A percentile compares a stretch with the other conserved stretches of the same genome.
Evolutionary conservation across 2,113 vertebrate genomes (phyloP).

Genomic region (Microcebus lehilahytsara): DNA sequence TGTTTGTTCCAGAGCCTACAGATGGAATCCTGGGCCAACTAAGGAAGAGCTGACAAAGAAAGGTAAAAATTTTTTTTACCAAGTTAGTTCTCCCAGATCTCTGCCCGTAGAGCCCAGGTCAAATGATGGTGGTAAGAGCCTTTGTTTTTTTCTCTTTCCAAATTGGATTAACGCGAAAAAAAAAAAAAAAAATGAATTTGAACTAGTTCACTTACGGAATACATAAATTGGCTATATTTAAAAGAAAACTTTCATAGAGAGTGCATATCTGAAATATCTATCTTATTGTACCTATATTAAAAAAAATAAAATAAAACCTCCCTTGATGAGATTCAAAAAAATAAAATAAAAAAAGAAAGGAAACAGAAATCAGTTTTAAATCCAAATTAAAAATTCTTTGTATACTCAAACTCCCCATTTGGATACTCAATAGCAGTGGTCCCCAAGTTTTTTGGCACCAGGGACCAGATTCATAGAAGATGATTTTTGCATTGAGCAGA

Average conservation of each 20-base stretch:
- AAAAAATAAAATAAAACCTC: background rate
- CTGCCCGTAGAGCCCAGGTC: background rate
- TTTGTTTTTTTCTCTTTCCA: background rate
- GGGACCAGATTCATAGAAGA: no score
- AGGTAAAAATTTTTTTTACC: background rate
- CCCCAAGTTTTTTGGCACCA: no score
- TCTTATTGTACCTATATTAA: background rate
- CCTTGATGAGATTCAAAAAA: background rate
- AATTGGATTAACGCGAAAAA: background rate
- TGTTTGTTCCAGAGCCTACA: background rate
- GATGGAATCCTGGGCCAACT: background rate
- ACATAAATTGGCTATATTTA: background rate
- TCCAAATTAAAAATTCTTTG: background rate
- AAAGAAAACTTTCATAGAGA: background rate
- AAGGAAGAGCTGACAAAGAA: background rate
- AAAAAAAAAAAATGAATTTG: background rate
- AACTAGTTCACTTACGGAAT: background rate
- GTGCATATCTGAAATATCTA: background rate
- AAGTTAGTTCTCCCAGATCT: background rate
- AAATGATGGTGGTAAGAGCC: background rate
- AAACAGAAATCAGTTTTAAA: background rate
- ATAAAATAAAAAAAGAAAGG: no score
- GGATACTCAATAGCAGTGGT: no score
- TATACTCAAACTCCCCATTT: background rate
- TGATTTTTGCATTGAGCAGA: no score